Conservation (phyloP, 2,113 vertebrate species). For the Proterorhinus semilunaris region DNA sequence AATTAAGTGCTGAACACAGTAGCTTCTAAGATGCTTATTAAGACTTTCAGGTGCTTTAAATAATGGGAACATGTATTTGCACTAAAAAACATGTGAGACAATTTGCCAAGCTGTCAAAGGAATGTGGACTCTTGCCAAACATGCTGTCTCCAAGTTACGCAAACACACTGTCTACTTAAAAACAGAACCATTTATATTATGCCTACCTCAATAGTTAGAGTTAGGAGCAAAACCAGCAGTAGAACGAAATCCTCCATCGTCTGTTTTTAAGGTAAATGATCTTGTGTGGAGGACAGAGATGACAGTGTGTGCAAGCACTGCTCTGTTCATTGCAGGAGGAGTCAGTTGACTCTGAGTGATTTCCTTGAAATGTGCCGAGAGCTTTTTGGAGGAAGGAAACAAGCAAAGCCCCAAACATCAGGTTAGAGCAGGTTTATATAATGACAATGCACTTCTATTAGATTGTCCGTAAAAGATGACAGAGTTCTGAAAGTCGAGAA, state of each 20-base stretch:
- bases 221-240: conserved; percentile 46
- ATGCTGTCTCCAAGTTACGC: background rate
- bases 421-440: background rate
- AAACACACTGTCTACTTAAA: background rate
- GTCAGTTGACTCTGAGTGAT: conserved; percentile 25
- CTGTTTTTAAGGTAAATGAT: conserved; percentile 14
- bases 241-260: conserved; percentile 56
- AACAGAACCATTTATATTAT: conserved; percentile 7
- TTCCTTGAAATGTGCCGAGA: conserved; percentile 52
- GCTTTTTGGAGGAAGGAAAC: conserved; percentile 56
- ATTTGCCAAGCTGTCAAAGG: background rate
- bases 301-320: conserved; percentile 1
- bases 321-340: conserved; percentile 39
- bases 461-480: background rate
- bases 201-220: conserved; percentile 45
- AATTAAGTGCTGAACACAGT: too few species aligned
- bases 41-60: too few species aligned
- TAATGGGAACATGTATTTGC: too few species aligned
- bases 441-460: background rate
- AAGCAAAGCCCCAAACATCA: conserved; percentile 11
- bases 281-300: conserved; percentile 19
- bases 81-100: background rate
- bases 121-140: background rate
- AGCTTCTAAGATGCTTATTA: too few species aligned
- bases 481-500: background rate